Percentiles rank a stretch among this genome's conserved stretches.
phyloP scores from a whole-genome alignment of 2,888 invertebrate genomes.

The Amiota communis region DNA sequence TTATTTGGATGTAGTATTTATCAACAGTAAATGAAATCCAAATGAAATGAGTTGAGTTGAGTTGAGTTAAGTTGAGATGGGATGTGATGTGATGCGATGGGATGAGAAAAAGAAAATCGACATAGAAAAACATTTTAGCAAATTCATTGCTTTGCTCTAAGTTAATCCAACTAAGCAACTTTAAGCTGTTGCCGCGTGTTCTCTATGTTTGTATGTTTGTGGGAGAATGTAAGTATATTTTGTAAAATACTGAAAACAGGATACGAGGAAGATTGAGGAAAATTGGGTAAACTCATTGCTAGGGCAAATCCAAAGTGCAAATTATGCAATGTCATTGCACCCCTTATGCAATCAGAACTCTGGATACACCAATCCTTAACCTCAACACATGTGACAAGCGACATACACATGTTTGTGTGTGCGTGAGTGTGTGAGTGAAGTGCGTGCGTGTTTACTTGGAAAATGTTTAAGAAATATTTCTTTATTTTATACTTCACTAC shows the following conservation, averaged over 20 bases:
- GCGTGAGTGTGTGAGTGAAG: no score
- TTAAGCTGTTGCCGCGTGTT: constrained; percentile 23
- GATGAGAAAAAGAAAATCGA: background rate
- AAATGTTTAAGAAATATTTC: no score
- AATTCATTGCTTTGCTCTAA: constrained; percentile 10
- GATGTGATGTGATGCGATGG: background rate
- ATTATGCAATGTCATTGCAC: constrained; percentile 45
- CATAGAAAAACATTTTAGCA: constrained; percentile 1
- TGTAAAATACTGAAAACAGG: constrained; percentile 15
- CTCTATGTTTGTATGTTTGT: constrained; percentile 26
- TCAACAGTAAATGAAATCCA: background rate
- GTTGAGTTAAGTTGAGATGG: background rate
- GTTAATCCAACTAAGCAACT: constrained; percentile 13
- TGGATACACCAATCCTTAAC: background rate
- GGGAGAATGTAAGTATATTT: background rate
- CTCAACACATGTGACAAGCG: no score
- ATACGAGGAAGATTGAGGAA: background rate
- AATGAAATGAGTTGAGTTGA: constrained; percentile 30
- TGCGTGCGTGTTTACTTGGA: no score
- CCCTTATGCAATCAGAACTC: constrained; percentile 38
- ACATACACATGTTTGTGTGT: no score
- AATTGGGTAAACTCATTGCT: background rate
- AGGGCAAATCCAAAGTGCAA: constrained; percentile 30
- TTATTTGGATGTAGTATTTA: constrained; percentile 29
- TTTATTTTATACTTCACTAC: no score